Base-by-base conservation (phyloP, 2,797 vertebrate genomes). In the Coreius guichenoti region DNA sequence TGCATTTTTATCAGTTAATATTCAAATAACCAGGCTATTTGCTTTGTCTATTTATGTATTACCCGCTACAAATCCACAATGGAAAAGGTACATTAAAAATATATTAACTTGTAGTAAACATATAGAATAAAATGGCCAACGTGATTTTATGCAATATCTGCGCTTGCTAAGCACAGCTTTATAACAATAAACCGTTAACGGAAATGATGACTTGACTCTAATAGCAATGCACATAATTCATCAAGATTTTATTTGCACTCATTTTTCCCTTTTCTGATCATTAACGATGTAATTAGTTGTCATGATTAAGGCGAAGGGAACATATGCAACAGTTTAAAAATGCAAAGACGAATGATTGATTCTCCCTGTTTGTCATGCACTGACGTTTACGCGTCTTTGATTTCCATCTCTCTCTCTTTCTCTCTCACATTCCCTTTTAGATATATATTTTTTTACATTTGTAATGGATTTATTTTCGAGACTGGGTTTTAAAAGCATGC, bases 261-360 rank as follows among this genome's bases (percentile, higher is more conserved):
- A 19, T 79, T 89, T 87, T 36, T 58, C 81, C 58, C 49, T 56
- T 86, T 82, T 89, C 86, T 79, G 75, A 86, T 76, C 82, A 88
- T 85, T 87, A 77, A 81, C 84, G 83, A 65, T 77, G 86, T 79
- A 72, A 87, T 89, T 89, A 85, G 78, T 81, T 82, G 85, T 82
- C 78, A 84, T 86, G 80, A 86, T 86, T 87, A 86, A 81, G 75
- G 80, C 47, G 81, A 73, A 78, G 39, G 16, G 80, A 79, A 73
- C 63, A 85, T 85, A 85, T 82, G 85, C 89, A 88, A 90, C 89
- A 90, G 87, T 88, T 90, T 80, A 85, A 74, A 84, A 77, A 75
- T 81, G 83, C 85, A 86, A 84, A 72, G 23, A 81, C 69, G 86
- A 88, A 75, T 89, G 84, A 89, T 88, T 88, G 86, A 88, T 89